Evolutionary conservation across 2,113 vertebrate species (phyloP).

Genomic region (Pleuronectes platessa): DNA sequence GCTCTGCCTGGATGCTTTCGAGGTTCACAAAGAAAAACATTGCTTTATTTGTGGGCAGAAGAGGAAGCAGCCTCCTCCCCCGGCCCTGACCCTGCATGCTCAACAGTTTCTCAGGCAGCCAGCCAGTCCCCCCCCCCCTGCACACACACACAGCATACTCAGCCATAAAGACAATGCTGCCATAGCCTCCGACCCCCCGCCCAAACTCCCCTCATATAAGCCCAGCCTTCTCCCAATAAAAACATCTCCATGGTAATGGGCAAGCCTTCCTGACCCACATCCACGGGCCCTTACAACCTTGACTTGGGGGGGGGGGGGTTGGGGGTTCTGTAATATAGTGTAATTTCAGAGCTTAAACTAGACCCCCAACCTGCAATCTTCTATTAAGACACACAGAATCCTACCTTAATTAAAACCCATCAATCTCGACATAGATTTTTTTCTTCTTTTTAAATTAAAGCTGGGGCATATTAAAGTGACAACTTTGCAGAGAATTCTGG

Average conservation of each 20-base stretch:
- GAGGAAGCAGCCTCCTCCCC: conserved; percentile 45
- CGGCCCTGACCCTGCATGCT: conserved; percentile 51
- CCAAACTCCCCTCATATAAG: conserved; percentile 43
- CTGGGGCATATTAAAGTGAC: conserved; percentile 24
- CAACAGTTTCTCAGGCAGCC: conserved; percentile 58
- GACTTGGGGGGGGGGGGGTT: conserved; percentile 22
- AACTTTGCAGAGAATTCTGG: conserved; percentile 43
- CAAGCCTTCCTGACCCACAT: conserved; percentile 79
- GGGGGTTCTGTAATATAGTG: conserved; percentile 37
- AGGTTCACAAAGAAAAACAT: conserved; percentile 25
- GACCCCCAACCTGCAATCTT: conserved; percentile 39
- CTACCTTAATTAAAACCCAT: conserved; percentile 50
- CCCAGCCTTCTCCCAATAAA: conserved; percentile 70
- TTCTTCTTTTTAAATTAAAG: conserved; percentile 27
- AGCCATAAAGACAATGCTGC: conserved; percentile 76
- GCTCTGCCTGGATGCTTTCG: conserved; percentile 17
- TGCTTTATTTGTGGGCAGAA: conserved; percentile 19
- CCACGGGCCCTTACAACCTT: conserved; percentile 37
- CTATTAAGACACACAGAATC: conserved; percentile 16
- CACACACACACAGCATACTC: conserved; percentile 65
- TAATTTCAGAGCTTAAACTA: conserved; percentile 56
- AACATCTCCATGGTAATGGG: conserved; percentile 80
- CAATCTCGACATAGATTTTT: conserved; percentile 25
- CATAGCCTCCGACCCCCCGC: conserved; percentile 30
- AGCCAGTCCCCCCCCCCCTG: conserved; percentile 39